phyloP scores from a whole-genome alignment of 2,113 vertebrate species.

The Dolichotis patagonum region DNA sequence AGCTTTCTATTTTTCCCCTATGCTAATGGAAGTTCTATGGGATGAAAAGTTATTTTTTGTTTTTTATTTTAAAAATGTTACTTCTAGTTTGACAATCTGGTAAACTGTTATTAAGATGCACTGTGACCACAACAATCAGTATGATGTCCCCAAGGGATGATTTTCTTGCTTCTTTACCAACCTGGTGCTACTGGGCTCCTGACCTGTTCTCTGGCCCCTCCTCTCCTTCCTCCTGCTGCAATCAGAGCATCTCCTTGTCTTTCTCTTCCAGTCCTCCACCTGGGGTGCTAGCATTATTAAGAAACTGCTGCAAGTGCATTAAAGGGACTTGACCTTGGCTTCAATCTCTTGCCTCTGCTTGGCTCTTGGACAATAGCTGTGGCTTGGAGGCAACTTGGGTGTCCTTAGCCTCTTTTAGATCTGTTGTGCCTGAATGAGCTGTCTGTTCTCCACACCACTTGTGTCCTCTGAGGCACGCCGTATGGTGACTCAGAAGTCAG shows the following conservation, averaged over 20 bases:
- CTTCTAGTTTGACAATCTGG: neutral
- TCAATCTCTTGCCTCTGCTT: neutral
- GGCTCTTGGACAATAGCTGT: neutral
- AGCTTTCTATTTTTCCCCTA: neutral
- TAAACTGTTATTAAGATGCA: neutral
- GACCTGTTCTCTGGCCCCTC: neutral
- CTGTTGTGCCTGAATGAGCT: neutral
- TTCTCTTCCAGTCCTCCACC: neutral
- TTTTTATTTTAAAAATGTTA: neutral
- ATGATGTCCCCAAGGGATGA: neutral
- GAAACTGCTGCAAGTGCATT: accelerated
- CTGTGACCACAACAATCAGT: neutral
- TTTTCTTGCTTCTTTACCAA: neutral
- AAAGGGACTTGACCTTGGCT: neutral
- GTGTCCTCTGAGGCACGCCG: neutral
- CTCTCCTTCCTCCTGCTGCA: accelerated
- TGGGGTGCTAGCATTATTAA: neutral
- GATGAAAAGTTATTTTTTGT: neutral
- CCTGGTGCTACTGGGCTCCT: accelerated
- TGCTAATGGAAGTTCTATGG: neutral
- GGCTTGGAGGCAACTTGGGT: neutral
- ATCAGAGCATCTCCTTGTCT: neutral
- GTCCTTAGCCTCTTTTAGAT: accelerated
- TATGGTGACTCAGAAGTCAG: neutral
- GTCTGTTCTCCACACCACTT: neutral